Evolutionary conservation across 92 coral and sea anemone genomes (phyloP).

Genomic region (Heliopora coerulea): DNA sequence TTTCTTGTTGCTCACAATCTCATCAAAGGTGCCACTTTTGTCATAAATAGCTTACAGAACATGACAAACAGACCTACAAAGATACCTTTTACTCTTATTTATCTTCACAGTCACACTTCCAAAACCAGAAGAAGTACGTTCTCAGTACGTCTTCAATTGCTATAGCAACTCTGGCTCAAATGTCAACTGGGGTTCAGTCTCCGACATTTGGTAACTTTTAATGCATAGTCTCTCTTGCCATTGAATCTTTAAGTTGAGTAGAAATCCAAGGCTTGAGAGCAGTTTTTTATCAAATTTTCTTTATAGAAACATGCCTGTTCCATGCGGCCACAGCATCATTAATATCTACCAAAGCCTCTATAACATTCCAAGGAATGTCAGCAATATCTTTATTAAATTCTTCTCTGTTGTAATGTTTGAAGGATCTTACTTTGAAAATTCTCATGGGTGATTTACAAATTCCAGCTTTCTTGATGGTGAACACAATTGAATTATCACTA

Average conservation of each 20-base stretch:
- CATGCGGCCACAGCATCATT: constrained; percentile 55
- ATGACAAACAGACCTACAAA: no score
- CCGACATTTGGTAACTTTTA: constrained; percentile 54
- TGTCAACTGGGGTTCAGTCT: no score
- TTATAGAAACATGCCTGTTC: constrained; percentile 49
- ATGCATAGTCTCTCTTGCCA: constrained; percentile 61
- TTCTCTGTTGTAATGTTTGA: constrained; percentile 46
- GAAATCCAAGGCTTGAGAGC: constrained; percentile 50
- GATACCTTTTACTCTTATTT: no score
- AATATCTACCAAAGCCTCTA: constrained; percentile 57
- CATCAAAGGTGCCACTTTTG: no score
- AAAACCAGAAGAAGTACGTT: no score
- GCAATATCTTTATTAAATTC: constrained; percentile 40
- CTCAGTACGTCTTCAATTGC: no score
- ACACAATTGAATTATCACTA: constrained; percentile 58
- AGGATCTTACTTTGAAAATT: constrained; percentile 52
- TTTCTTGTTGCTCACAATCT: no score
- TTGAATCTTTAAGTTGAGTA: constrained; percentile 41
- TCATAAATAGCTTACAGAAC: no score
- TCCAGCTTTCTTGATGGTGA: constrained; percentile 52
- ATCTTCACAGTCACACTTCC: no score
- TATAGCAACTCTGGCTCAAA: no score
- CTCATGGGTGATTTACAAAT: constrained; percentile 44
- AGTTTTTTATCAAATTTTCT: constrained; percentile 38
- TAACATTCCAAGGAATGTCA: constrained; percentile 46